Conservation (phyloP, 2,113 vertebrate species). For the Antennarius striatus region DNA sequence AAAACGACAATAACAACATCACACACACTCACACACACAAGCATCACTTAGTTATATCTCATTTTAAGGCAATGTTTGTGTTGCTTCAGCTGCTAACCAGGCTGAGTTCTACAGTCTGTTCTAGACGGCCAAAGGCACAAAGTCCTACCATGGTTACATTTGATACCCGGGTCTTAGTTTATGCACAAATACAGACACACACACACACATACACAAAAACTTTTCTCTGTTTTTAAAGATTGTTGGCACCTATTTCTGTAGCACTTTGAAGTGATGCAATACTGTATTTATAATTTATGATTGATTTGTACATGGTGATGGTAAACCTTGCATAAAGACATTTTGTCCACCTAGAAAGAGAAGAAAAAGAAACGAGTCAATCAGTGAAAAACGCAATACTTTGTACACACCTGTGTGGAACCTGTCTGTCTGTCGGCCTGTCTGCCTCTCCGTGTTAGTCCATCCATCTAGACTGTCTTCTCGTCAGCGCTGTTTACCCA, state of each 20-base stretch:
- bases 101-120: constrained; percentile 41
- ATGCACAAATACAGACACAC: neutral
- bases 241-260: constrained; percentile 74
- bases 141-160: constrained; percentile 30
- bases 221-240: constrained; percentile 57
- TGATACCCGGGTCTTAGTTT: constrained; percentile 18
- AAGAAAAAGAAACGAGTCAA: constrained; percentile 41
- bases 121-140: constrained; percentile 58
- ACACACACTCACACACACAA: too few species aligned
- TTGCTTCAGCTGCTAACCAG: constrained; percentile 26
- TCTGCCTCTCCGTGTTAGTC: constrained; percentile 51
- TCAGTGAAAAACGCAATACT: constrained; percentile 81
- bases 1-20: neutral
- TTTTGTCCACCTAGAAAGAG: constrained; percentile 29
- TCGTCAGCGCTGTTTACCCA: constrained; percentile 64
- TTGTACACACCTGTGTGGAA: constrained; percentile 66
- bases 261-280: constrained; percentile 85
- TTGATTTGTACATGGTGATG: constrained; percentile 72
- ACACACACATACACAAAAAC: constrained; percentile 35
- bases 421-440: constrained; percentile 34
- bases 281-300: constrained; percentile 73
- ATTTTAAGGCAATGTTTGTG: constrained; percentile 18
- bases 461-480: constrained; percentile 42
- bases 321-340: constrained; percentile 48
- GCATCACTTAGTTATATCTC: neutral